Conservation (phyloP, 2,888 invertebrate genomes). For the Eustalomyia histrio region DNA sequence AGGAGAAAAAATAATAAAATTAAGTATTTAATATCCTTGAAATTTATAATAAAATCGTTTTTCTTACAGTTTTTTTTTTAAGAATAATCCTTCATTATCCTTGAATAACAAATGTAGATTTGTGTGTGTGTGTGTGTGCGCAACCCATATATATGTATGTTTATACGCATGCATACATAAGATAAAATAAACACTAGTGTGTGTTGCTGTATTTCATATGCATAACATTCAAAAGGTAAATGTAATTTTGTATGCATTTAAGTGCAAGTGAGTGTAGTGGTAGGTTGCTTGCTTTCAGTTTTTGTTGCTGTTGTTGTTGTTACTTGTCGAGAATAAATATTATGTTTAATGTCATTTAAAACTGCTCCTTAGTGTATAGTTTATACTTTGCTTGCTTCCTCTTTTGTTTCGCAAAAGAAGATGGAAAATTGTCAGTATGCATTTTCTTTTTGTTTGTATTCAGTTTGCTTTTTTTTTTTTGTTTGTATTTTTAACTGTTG, state of each 20-base stretch:
- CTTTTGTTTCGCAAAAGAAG: constrained; percentile 3
- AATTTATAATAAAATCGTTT: no score
- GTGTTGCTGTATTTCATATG: not conserved
- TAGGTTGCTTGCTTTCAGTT: not conserved
- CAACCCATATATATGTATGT: no score
- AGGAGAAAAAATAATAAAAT: no score
- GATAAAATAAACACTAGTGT: constrained; percentile 21
- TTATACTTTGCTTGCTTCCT: constrained; percentile 3
- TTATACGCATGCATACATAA: not conserved
- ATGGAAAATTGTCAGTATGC: not conserved
- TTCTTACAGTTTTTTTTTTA: no score
- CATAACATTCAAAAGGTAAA: not conserved
- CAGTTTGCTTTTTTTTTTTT: not conserved
- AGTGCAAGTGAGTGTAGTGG: constrained; percentile 8
- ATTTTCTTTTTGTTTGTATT: not conserved
- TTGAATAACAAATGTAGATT: no score
- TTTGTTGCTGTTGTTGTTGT: constrained; percentile 19
- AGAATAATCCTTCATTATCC: no score
- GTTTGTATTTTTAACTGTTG: not conserved
- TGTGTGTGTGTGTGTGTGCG: constrained; percentile 2
- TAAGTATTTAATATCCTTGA: no score
- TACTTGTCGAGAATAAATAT: constrained; percentile 25
- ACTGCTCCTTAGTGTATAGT: constrained; percentile 41
- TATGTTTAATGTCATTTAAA: constrained; percentile 48
- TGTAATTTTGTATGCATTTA: constrained; percentile 27